Conservation (phyloP, 2,113 vertebrate species). For the Prietella phreatophila region DNA sequence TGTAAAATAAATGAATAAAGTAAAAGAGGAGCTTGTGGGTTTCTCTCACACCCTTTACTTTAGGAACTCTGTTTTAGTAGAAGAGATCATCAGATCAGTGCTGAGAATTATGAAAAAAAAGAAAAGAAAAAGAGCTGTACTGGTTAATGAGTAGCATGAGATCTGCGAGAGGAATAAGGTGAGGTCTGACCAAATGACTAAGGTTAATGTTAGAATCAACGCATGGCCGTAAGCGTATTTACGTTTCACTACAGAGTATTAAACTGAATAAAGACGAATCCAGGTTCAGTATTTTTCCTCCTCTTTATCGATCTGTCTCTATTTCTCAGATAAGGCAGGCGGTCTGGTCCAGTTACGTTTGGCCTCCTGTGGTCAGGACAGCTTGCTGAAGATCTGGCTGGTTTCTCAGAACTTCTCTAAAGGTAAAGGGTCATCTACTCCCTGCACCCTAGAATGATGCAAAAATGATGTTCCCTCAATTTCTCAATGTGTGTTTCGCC, state of each 20-base stretch:
- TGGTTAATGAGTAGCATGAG: background rate
- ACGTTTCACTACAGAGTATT: no score
- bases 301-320: constrained; percentile 8
- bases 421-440: constrained; percentile 69
- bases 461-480: background rate
- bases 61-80: no score
- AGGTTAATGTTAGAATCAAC: background rate
- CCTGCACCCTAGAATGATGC: no score
- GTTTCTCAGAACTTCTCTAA: constrained; percentile 65
- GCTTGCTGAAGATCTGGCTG: constrained; percentile 84
- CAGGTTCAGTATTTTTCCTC: background rate
- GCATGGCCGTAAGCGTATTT: background rate
- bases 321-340: constrained; percentile 65
- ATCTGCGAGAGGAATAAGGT: background rate
- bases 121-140: background rate
- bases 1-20: no score
- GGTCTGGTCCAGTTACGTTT: constrained; percentile 71
- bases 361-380: constrained; percentile 94
- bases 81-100: background rate
- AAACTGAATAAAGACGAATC: no score
- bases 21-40: no score
- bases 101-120: background rate
- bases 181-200: background rate
- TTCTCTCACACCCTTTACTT: background rate
- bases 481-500: background rate